Percentiles rank a stretch among this genome's conserved stretches.
Evolutionary conservation across 2,113 vertebrate genomes (phyloP).

Genomic region (Ardeotis arabs): DNA sequence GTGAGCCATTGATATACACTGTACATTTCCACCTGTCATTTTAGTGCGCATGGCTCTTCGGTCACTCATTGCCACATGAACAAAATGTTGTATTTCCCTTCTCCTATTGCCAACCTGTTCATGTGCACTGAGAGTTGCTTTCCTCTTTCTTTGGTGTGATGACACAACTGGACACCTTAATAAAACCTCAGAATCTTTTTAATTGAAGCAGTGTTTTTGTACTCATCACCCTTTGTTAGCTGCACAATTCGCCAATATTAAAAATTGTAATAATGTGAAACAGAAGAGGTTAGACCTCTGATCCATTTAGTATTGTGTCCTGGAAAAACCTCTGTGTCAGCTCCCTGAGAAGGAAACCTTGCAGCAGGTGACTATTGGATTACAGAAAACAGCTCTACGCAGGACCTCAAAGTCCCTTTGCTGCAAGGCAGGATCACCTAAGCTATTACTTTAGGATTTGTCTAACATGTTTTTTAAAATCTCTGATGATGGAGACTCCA

Average conservation of each 20-base stretch:
- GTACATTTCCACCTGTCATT: neutral
- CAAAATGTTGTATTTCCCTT: neutral
- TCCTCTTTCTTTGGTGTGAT: neutral
- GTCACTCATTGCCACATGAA: neutral
- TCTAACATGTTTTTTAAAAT: neutral
- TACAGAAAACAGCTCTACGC: neutral
- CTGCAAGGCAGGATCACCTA: neutral
- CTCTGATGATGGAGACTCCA: neutral
- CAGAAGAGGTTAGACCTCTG: neutral
- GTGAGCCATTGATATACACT: neutral
- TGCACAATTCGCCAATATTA: neutral
- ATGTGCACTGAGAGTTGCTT: neutral
- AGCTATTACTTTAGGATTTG: neutral
- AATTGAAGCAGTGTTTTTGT: neutral
- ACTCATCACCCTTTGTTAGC: neutral
- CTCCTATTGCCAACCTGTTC: neutral
- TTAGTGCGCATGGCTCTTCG: neutral
- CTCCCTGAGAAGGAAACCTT: neutral
- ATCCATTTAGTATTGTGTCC: neutral
- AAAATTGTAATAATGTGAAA: neutral
- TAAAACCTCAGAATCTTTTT: slow-evolving; percentile 8
- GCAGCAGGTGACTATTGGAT: neutral
- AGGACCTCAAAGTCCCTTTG: neutral
- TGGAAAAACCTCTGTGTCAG: neutral
- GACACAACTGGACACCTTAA: neutral